Percentiles rank a stretch among this genome's conserved stretches.
Evolutionary conservation across 2,888 invertebrate species (phyloP).

Genomic region (Cetonia aurata): DNA sequence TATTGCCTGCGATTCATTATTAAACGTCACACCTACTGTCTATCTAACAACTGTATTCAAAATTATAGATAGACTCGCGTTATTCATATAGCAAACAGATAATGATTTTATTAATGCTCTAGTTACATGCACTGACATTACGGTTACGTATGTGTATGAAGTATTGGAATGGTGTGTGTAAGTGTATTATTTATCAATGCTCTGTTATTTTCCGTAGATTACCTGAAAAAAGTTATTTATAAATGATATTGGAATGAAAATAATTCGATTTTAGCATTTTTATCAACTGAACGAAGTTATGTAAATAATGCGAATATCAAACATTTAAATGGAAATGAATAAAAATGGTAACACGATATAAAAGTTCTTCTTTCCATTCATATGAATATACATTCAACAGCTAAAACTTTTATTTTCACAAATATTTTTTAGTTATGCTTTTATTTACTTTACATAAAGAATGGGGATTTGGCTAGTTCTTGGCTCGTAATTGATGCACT

Average conservation of each 20-base stretch:
- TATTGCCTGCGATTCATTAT: slow-evolving; percentile 17
- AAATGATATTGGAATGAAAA: slow-evolving; percentile 2
- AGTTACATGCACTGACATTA: too few relatives aligned
- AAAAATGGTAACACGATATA: too few relatives aligned
- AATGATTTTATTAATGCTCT: slow-evolving; percentile 17
- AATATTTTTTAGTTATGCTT: too few relatives aligned
- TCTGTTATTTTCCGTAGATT: slow-evolving; percentile 12
- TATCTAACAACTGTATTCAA: background rate
- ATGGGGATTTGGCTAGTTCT: too few relatives aligned
- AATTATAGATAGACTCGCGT: slow-evolving; percentile 18
- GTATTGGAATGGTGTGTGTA: background rate
- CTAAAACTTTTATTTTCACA: too few relatives aligned
- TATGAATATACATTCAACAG: too few relatives aligned
- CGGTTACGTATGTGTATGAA: too few relatives aligned
- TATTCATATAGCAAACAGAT: slow-evolving; percentile 22
- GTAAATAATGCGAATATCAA: background rate
- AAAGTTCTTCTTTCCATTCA: background rate
- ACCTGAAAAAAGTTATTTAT: background rate
- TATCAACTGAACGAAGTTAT: background rate
- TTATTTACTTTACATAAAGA: too few relatives aligned
- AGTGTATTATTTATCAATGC: slow-evolving; percentile 16
- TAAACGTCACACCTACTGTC: slow-evolving; percentile 31
- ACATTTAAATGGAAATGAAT: too few relatives aligned
- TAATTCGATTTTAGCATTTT: slow-evolving; percentile 4
- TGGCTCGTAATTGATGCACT: too few relatives aligned